These are phyloP conservation scores for Caloenas nicobarica DNA, from an alignment of 2,113 vertebrate genomes.

Conservation along the genomic window DNA sequence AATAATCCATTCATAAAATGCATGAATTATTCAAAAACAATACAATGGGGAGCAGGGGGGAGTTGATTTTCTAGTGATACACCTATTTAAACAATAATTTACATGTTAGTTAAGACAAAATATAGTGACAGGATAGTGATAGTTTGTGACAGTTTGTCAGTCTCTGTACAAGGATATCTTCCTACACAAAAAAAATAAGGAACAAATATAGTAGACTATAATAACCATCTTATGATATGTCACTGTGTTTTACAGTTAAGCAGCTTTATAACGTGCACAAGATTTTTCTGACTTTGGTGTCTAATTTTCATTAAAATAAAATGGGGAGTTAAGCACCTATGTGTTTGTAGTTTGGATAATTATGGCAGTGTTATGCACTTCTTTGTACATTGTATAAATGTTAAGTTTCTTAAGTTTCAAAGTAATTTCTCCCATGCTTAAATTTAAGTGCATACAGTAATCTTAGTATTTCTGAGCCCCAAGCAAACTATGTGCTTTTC, in stretches of 20 bases:
- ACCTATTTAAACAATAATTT: not conserved
- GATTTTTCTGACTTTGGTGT: not conserved
- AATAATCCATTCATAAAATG: not conserved
- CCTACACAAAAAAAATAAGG: not conserved
- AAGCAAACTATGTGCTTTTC: not conserved
- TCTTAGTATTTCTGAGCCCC: not conserved
- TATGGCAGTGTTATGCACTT: accelerated
- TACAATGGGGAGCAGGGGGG: accelerated
- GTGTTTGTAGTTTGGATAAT: not conserved
- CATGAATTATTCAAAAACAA: not conserved
- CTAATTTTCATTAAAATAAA: not conserved
- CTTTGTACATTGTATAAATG: not conserved
- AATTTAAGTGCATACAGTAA: not conserved
- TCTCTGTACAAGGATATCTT: not conserved
- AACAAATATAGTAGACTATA: not conserved
- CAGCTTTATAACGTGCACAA: not conserved
- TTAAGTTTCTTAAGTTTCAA: not conserved
- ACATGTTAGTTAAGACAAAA: not conserved
- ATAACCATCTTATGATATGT: not conserved
- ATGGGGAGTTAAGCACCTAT: not conserved
- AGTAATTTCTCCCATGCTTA: not conserved
- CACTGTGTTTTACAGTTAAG: not conserved
- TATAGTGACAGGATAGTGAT: not conserved
- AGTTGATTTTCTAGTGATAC: not conserved
- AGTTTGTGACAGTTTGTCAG: not conserved